Percentiles rank a stretch among this genome's conserved stretches.
Conservation (phyloP, 2,797 vertebrate genomes). For the Alfaro cultratus region DNA sequence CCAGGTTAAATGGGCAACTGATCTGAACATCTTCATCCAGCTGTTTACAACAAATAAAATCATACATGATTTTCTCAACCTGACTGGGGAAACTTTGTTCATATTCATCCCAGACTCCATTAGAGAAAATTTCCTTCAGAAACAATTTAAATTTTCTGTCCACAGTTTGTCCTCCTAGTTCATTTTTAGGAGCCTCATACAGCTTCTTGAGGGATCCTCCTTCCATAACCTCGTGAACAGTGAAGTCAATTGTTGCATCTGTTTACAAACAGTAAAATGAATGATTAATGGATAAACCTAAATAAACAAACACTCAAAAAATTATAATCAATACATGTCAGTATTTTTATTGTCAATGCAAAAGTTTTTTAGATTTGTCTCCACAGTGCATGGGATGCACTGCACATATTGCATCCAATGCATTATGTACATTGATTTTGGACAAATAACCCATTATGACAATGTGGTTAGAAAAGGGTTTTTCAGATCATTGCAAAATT, state of each 20-base stretch:
- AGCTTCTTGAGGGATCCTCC: constrained; percentile 15
- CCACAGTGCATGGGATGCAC: no score
- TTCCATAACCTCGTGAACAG: neutral
- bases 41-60: fast-evolving
- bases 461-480: no score
- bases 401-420: no score
- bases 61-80: neutral
- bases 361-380: no score
- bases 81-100: neutral
- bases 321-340: neutral
- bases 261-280: neutral
- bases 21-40: fast-evolving
- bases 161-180: no score
- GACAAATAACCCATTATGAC: no score
- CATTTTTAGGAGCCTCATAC: neutral
- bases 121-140: no score
- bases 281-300: neutral
- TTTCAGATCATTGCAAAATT: no score
- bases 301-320: neutral
- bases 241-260: constrained; percentile 10
- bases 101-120: neutral
- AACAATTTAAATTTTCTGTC: no score
- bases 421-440: no score
- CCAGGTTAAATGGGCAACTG: neutral
- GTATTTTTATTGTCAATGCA: no score